Base-by-base conservation (phyloP, 37 sponge, comb jelly and placozoan genomes). In the Chondrilla cf. caribensis region DNA sequence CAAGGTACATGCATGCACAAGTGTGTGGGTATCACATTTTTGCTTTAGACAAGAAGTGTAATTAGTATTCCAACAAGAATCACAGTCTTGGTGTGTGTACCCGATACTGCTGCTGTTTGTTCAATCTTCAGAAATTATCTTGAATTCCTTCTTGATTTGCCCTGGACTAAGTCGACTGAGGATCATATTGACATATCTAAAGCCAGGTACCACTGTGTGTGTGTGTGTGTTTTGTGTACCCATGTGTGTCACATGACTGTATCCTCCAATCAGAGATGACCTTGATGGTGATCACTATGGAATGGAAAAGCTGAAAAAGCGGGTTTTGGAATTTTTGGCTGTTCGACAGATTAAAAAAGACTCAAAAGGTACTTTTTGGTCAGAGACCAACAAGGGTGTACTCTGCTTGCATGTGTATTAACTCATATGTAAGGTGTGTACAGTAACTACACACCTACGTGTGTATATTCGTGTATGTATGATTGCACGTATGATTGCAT, bases 261-360 rank as follows among this genome's bases (percentile, higher is more conserved):
- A 15, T 75, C 81, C 26, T 3, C 19, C 19, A 24, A 21, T 28
- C 44, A 86, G 81, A 3, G 38, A 17, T 8, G 78, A 83, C n/a
- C 84, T 95, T 19, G 93, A 95, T 21, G 76, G 70, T 11, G 96
- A 95, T 22, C 96, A 95, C 80, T 95, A 86, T 80, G 96, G 93
- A 29, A 67, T 95, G 81, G 80, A 92, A 39, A 84, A 92, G 78
- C 81, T 90, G 36, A 95, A 95, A 85, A 87, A 88, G 60, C 81
- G 96, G 24, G 78, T 95, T 11, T 36, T 95, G 62, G 96, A 95
- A 84, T 95, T 83, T 64, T 81, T 95, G 15, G 96, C 96, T 33
- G 96, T 95, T n/a, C 68, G 93, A 7, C 81, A 90, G 64, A 84
- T 95, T 5, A 93, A 87, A 70, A 87, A 92, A 25, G 80, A 77